Evolutionary conservation across 2,888 invertebrate genomes (phyloP).

Genomic region (Tanypteryx hageni): DNA sequence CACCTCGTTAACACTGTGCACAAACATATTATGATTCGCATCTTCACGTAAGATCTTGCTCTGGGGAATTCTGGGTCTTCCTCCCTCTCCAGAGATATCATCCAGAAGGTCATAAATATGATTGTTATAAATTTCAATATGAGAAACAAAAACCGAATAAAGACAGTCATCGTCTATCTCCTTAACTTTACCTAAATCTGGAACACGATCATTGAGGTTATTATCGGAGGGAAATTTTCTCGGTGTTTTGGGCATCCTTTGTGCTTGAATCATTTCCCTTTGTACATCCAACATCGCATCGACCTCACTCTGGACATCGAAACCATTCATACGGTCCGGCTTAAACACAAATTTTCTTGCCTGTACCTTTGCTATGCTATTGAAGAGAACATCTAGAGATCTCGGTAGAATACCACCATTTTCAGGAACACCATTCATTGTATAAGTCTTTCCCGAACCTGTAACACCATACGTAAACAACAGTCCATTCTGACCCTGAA

Average conservation of each 20-base stretch:
- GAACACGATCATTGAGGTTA: constrained; percentile 69
- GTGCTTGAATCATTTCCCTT: constrained; percentile 64
- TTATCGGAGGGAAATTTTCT: constrained; percentile 10
- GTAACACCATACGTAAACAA: constrained; percentile 99
- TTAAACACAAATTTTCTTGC: constrained; percentile 94
- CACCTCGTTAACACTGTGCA: constrained; percentile 93
- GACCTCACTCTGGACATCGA: constrained; percentile 91
- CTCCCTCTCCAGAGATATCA: constrained; percentile 80
- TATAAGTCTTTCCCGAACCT: constrained; percentile 96
- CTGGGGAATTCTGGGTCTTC: constrained; percentile 83
- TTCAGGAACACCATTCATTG: constrained; percentile 87
- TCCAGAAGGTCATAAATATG: constrained; percentile 97
- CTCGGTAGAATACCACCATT: constrained; percentile 93
- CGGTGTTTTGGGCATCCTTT: constrained; percentile 17
- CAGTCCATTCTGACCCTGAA: constrained; percentile 93
- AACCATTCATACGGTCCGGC: constrained; percentile 95
- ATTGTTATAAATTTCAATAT: constrained; percentile 98
- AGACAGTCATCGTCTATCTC: constrained; percentile 89
- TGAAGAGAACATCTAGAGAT: constrained; percentile 94
- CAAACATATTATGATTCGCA: constrained; percentile 92
- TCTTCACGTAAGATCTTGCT: constrained; percentile 94
- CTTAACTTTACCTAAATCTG: constrained; percentile 78
- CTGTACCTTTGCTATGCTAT: constrained; percentile 89
- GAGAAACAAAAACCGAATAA: constrained; percentile 95
- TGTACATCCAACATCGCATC: constrained; percentile 89